These are phyloP conservation scores for Mythimna albipuncta DNA, from an alignment of 2,888 invertebrate genomes.

Conservation along the genomic window DNA sequence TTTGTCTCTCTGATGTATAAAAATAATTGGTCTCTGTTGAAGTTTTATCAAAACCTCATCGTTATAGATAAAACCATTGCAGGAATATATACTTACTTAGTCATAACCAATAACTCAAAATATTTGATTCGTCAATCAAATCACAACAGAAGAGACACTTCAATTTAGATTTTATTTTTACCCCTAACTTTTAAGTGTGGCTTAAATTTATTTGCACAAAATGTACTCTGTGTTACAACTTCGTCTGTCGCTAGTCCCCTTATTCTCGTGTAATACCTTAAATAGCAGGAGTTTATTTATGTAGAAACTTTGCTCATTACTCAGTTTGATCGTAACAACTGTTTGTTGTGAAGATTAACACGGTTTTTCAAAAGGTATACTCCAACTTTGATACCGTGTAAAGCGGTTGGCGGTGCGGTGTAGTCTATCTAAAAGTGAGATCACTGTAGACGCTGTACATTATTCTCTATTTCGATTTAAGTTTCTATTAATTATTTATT, in stretches of 20 bases:
- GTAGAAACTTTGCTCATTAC: slow-evolving; percentile 48
- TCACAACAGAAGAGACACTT: not conserved
- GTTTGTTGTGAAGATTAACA: slow-evolving; percentile 8
- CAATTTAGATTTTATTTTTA: not conserved
- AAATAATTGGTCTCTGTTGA: too few species aligned
- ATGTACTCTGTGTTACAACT: not conserved
- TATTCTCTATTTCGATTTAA: too few species aligned
- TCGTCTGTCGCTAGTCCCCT: not conserved
- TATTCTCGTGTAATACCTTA: slow-evolving; percentile 17
- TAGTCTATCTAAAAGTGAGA: too few species aligned
- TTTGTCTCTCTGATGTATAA: too few species aligned
- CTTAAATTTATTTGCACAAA: not conserved
- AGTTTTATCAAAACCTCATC: too few species aligned
- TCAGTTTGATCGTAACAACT: slow-evolving; percentile 27
- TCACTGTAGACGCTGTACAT: too few species aligned
- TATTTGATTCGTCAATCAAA: not conserved
- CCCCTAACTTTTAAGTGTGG: not conserved
- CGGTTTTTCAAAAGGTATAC: not conserved
- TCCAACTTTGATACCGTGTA: too few species aligned
- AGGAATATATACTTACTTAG: too few species aligned
- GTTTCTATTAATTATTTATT: too few species aligned
- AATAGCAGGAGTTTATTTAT: slow-evolving; percentile 38
- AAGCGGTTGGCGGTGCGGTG: too few species aligned
- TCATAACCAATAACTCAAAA: too few species aligned
- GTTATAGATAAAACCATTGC: too few species aligned